Percentiles rank a stretch among this genome's conserved stretches.
These are phyloP conservation scores for Dissostichus mawsoni DNA, from an alignment of 2,113 vertebrate species.

Conservation along the genomic window DNA sequence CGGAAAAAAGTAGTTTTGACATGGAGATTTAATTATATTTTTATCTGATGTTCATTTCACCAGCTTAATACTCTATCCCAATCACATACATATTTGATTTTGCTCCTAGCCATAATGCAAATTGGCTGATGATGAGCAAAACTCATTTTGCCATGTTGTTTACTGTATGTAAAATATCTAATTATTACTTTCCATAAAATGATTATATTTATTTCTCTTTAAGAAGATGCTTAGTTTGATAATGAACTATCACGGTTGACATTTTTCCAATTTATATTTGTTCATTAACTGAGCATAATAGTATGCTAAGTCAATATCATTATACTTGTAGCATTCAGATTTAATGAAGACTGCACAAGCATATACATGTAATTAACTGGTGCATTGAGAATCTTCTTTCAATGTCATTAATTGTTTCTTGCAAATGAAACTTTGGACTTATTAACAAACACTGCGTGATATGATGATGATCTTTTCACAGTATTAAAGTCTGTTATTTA, in stretches of 20 bases:
- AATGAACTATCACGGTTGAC: conserved; percentile 51
- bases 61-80: background rate
- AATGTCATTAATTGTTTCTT: conserved; percentile 55
- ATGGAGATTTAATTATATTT: background rate
- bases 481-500: conserved; percentile 20
- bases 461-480: conserved; percentile 31
- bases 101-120: conserved; percentile 13
- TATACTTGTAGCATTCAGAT: conserved; percentile 46
- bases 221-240: conserved; percentile 42
- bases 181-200: conserved; percentile 53
- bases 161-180: conserved; percentile 43
- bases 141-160: conserved; percentile 43
- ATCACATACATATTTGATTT: conserved; percentile 4
- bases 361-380: conserved; percentile 64
- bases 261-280: conserved; percentile 61
- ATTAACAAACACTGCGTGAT: conserved; percentile 28
- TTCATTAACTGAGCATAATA: conserved; percentile 51
- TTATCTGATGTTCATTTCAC: background rate
- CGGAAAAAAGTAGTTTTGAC: background rate
- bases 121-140: conserved; percentile 35
- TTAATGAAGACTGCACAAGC: conserved; percentile 60
- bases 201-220: conserved; percentile 43
- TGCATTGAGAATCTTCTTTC: conserved; percentile 45
- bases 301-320: conserved; percentile 57
- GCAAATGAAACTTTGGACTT: conserved; percentile 47